These are phyloP conservation scores for Acomys russatus DNA, from an alignment of 2,797 vertebrate genomes.

Conservation along the genomic window DNA sequence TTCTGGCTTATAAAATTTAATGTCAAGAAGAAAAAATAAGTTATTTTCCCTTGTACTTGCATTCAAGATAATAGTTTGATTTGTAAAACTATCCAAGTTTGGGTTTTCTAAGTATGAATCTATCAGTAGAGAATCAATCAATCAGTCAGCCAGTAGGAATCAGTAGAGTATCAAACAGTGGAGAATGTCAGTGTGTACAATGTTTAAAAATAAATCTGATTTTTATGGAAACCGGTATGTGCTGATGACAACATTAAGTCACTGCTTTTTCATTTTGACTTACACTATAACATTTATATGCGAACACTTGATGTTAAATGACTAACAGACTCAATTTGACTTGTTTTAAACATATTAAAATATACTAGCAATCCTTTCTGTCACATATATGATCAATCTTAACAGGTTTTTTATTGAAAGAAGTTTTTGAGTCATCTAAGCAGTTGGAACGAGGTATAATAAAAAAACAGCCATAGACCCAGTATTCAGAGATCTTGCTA, in stretches of 20 bases:
- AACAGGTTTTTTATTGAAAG: slow-evolving; percentile 33
- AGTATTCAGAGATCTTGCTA: slow-evolving; percentile 20
- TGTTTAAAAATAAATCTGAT: slow-evolving; percentile 41
- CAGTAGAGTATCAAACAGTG: not conserved
- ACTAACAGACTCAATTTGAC: not conserved
- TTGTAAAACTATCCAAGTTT: slow-evolving; percentile 47
- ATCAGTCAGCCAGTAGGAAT: not conserved
- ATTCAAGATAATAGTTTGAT: slow-evolving; percentile 50
- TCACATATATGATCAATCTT: slow-evolving; percentile 11
- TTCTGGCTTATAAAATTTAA: slow-evolving; percentile 18
- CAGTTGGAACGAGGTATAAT: not conserved
- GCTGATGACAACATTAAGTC: slow-evolving; percentile 18
- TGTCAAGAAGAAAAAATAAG: slow-evolving; percentile 23
- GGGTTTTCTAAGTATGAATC: not conserved
- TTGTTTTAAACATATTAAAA: slow-evolving; percentile 53
- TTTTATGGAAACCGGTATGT: slow-evolving; percentile 56
- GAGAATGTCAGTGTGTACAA: not conserved
- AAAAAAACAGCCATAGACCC: slow-evolving; percentile 12
- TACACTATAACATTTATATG: not conserved
- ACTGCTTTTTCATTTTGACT: not conserved
- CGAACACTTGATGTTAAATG: slow-evolving; percentile 29
- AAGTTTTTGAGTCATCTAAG: slow-evolving; percentile 13
- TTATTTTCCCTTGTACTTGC: not conserved
- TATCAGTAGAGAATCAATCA: not conserved
- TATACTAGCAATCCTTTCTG: slow-evolving; percentile 10